Base-by-base conservation (phyloP, 2,888 invertebrate species). In the Atethmia centrago region DNA sequence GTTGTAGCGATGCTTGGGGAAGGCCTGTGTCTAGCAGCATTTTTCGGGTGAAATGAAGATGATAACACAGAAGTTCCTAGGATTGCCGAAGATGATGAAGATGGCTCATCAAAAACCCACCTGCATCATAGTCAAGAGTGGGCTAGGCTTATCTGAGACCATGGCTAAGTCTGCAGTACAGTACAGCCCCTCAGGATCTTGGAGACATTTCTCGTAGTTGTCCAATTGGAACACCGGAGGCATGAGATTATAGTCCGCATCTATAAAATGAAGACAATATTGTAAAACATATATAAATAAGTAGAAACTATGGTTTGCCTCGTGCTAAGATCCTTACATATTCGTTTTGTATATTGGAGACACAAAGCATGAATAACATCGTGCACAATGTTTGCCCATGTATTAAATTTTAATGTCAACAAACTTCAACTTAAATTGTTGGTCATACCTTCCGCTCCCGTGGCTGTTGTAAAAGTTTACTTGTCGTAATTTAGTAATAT, bases 201-300 rank as follows among this genome's bases (percentile, higher is more conserved):
- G 42, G 9, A 89, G 47, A 61, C 92, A 90, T 4, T 58, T 40
- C 9, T 87, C 85, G 61, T 89, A 90, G 19, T 83, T 73, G 31
- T 92, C 92, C 53, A 88, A 19, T 0, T 77, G 66, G 55, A 86
- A 85, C 0, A 88, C 4, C 0, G 85, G 85, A 0, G 92, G 92
- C 88, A 92, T 87, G 3, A 68, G 85, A 0, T 79, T 76, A 19
- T 88, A 87, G 56, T 91, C 89, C 0, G 72, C 42, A 47, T 65
- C 82, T 78, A 53, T 10, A 19, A n/a, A 61, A 61, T 16, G n/a
- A 61, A 61, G 9, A 31, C 3, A 62, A 19, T 21, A 1, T n/a
- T 58, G 9, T 28, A 28, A 51, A 21, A 3, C 3, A 8, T 16
- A 47, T 8, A 9, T n/a, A 40, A 16, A 40, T 36, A 25, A 16